A percentile compares a stretch with the other conserved stretches of the same genome.
phyloP scores from a whole-genome alignment of 1,140 invertebrate species.

The Drosophila sp. region DNA sequence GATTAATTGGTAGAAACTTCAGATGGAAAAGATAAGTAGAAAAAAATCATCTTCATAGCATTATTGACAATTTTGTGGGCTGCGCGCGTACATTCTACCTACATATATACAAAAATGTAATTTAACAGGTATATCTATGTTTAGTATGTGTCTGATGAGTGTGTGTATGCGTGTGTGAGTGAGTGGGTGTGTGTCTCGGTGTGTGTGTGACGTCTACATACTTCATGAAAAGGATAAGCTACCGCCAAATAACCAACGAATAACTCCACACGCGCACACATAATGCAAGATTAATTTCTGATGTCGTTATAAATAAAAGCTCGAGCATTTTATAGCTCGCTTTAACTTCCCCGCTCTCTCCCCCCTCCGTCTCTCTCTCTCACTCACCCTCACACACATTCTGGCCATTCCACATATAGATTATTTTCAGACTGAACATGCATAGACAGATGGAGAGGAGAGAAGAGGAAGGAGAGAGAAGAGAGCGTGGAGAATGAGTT shows the following conservation, averaged over 20 bases:
- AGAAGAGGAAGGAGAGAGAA: neutral
- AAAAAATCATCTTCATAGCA: neutral
- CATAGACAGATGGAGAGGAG: neutral
- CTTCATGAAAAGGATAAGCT: constrained; percentile 77
- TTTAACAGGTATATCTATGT: constrained; percentile 46
- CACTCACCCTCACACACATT: neutral
- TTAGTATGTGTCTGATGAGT: constrained; percentile 14
- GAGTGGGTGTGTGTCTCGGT: neutral
- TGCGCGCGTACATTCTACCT: constrained; percentile 23
- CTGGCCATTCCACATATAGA: constrained; percentile 1
- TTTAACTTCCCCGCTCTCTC: constrained; percentile 22
- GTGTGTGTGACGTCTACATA: constrained; percentile 53
- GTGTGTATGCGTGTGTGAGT: constrained; percentile 14
- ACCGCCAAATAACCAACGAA: constrained; percentile 37
- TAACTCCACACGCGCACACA: constrained; percentile 61
- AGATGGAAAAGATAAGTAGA: too few species aligned
- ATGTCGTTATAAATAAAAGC: constrained; percentile 80
- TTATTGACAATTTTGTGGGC: constrained; percentile 44
- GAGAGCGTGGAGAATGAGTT: neutral
- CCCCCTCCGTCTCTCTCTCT: neutral
- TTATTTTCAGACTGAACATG: constrained; percentile 4
- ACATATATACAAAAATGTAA: constrained; percentile 40
- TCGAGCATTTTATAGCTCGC: constrained; percentile 69
- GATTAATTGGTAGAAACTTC: too few species aligned
- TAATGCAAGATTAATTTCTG: constrained; percentile 81